Evolutionary conservation across 2,888 invertebrate species (phyloP).

Genomic region (Parnassius smintheus): DNA sequence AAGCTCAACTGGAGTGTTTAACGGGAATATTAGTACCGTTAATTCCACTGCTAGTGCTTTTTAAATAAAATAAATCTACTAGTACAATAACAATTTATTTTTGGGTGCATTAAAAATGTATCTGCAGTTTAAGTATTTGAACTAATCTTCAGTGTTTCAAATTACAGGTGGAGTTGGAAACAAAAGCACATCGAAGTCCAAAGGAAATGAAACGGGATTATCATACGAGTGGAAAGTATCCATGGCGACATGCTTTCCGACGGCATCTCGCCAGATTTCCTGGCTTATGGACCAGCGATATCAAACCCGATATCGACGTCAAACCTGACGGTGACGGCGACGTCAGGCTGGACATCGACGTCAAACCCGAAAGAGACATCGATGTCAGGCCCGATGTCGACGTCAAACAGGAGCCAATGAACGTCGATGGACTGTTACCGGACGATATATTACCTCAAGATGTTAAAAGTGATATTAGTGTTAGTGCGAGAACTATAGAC

Average conservation of each 20-base stretch:
- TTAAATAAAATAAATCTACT: no score
- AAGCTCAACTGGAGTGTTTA: no score
- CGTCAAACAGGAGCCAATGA: constrained; percentile 35
- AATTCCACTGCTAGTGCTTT: no score
- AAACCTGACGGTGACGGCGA: constrained; percentile 28
- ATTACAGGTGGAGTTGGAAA: constrained; percentile 63
- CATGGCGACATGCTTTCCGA: constrained; percentile 68
- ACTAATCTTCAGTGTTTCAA: not conserved
- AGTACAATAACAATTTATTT: no score
- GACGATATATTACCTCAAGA: constrained; percentile 40
- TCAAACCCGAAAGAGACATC: constrained; percentile 24
- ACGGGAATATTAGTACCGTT: no score
- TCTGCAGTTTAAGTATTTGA: no score
- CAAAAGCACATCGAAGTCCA: constrained; percentile 62
- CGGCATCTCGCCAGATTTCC: constrained; percentile 57
- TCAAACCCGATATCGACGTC: constrained; percentile 26
- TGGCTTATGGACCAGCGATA: constrained; percentile 51
- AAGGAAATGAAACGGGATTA: constrained; percentile 66
- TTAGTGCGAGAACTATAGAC: constrained; percentile 55
- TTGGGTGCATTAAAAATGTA: no score
- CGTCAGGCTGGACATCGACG: no score
- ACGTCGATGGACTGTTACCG: constrained; percentile 35
- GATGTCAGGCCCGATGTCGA: constrained; percentile 29
- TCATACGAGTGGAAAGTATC: constrained; percentile 66
- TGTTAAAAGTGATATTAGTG: constrained; percentile 65